These are phyloP conservation scores for Eupithecia exiguata DNA, from an alignment of 2,888 invertebrate genomes.

Conservation along the genomic window DNA sequence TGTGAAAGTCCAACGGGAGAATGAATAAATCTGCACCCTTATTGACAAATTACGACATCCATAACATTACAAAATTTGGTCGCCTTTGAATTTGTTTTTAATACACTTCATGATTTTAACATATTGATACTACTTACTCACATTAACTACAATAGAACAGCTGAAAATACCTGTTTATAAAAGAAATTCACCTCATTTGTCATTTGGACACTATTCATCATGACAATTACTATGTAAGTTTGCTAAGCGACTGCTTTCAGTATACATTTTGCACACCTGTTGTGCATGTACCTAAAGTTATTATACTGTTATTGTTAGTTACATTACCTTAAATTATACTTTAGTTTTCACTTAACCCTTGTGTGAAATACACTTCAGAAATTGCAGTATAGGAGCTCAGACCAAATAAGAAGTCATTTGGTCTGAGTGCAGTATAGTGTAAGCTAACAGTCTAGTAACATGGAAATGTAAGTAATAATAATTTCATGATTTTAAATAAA, in stretches of 20 bases:
- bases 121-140: background rate
- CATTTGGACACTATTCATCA: conserved; percentile 10
- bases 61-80: background rate
- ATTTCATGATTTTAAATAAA: too few relatives aligned
- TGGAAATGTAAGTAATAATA: conserved; percentile 7
- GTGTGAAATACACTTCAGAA: background rate
- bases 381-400: too few relatives aligned
- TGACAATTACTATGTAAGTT: conserved; percentile 16
- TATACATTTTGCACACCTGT: background rate
- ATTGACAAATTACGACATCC: background rate
- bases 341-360: background rate
- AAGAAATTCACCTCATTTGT: conserved; percentile 19
- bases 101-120: background rate
- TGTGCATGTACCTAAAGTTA: background rate
- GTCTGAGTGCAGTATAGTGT: too few relatives aligned
- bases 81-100: background rate
- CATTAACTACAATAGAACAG: background rate
- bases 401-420: too few relatives aligned
- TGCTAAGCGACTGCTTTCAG: conserved; percentile 7
- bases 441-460: background rate
- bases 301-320: background rate
- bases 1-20: background rate
- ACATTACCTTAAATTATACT: background rate
- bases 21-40: background rate
- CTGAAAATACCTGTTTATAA: conserved; percentile 5